Base-by-base conservation (phyloP, 2,888 invertebrate species). In the Limnephilus auricula region DNA sequence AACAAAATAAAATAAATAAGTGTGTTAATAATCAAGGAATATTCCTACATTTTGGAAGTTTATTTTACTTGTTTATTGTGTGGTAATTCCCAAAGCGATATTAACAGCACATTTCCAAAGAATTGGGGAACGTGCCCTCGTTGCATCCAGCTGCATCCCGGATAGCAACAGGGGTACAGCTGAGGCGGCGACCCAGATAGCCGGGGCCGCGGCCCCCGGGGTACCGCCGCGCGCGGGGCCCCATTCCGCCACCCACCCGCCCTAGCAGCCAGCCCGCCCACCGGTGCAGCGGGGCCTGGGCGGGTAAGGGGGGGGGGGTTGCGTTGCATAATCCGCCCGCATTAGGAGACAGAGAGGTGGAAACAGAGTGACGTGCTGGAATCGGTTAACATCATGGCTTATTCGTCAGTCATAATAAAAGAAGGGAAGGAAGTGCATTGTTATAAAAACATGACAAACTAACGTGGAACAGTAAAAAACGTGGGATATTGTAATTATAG, bases 141-240 rank as follows among this genome's bases (percentile, higher is more conserved):
- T 65, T 65, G 65, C 65, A 65, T 65, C 65, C 65, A 65, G 65
- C 65, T 65, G 82, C 82, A 82, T 82, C 82, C 82, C 82, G 82
- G 82, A 18, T 82, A 82, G 82, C 82, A 82, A 82, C 82, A 82
- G 82, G 25, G 10, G 34, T 32, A 82, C 82, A 82, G 82, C 34
- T 9, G 82, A 34, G 82, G 34, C 34, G 82, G 34, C 18, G 82
- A 82, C 82, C 82, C 82, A 82, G 82, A 25, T 82, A 9, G 34
- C 34, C 25, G 34, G 34, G 82, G 82, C 82, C 82, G 34, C 82
- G 82, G 34, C 82, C 82, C 82, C 34, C 34, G 32, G 18, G 34
- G 32, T 34, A 18, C 80, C 30, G 13, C 18, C 31, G 31, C 18
- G 80, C 32, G 80, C 15, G 32, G 32, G 32, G 32, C 31, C 32